These are phyloP conservation scores for Vulpes ferrilata DNA, from an alignment of 2,113 vertebrate species.

Conservation along the genomic window DNA sequence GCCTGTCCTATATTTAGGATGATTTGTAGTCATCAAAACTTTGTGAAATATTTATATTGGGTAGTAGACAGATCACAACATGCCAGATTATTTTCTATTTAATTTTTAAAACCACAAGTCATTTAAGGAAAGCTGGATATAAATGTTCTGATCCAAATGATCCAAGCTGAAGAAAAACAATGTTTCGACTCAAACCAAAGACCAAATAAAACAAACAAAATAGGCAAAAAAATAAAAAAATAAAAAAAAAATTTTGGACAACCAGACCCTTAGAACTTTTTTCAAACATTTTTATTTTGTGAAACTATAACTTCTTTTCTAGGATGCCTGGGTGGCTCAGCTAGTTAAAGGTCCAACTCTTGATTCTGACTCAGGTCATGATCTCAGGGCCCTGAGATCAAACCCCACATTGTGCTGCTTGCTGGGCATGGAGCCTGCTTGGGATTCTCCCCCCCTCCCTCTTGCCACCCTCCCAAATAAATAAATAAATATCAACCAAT, in stretches of 20 bases:
- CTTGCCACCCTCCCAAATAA: not conserved
- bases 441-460: not conserved
- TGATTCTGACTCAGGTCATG: not conserved
- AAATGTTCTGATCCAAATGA: constrained; percentile 31
- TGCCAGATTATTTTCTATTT: constrained; percentile 51
- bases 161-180: not conserved
- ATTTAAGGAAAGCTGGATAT: constrained; percentile 34
- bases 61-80: not conserved
- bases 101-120: constrained; percentile 38
- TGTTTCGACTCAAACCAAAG: constrained; percentile 31
- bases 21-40: constrained; percentile 11
- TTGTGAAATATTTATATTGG: constrained; percentile 63
- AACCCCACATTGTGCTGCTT: not conserved
- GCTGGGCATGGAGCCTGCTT: not conserved
- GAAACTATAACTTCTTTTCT: constrained; percentile 31
- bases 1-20: constrained; percentile 48
- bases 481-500: not conserved
- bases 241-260: not conserved
- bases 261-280: not conserved
- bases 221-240: not conserved
- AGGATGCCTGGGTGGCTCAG: not conserved
- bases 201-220: not conserved
- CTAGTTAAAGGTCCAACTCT: not conserved
- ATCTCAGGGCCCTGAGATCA: not conserved
- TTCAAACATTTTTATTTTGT: constrained; percentile 47